Base-by-base conservation (phyloP, 2,888 invertebrate genomes). In the Calameuta filiformis region DNA sequence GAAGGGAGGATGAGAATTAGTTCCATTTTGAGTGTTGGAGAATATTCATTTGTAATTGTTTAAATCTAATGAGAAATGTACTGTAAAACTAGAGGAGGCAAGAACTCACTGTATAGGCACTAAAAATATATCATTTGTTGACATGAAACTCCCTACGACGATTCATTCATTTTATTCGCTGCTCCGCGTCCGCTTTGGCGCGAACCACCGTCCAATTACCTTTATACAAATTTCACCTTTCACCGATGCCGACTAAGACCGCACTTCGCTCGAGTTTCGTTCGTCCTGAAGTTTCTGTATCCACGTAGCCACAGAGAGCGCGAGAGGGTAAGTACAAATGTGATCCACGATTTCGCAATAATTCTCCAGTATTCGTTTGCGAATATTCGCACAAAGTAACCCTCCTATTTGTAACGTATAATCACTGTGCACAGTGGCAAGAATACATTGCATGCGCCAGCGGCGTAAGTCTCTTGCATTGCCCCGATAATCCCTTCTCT, bases 61-160 rank as follows among this genome's bases (percentile, higher is more conserved):
- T 88, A 88, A 88, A 88, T 85, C 85, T 88, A 88, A 88, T 85
- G 87, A 88, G 83, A 88, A 88, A 87, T 88, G 85, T 88, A 88
- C 85, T 88, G 88, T 88, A 87, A 88, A 87, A 88, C 85, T 87
- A 88, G 87, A 87, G 84, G 87, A 88, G 85, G 79, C 81, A 76
- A 79, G 81, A 83, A 84, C 84, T 84, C 83, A 84, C 82, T 85
- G 87, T 88, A 88, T 88, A 88, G 88, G 88, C 87, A 88, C 87
- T 88, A 88, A 88, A 88, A 88, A 88, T 88, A 88, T 88, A 88
- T 88, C 87, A 88, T 88, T 88, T 88, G 88, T 88, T 88, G 88
- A 88, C 88, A 88, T 88, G 88, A 88, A 88, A 56, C n/a, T 56
- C 23, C 23, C 23, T 23, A 9, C 23, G 56, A 56, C 0, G 1